A percentile compares a stretch with the other conserved stretches of the same genome.
Evolutionary conservation across 2,113 vertebrate genomes (phyloP).

Genomic region (Cebus imitator): DNA sequence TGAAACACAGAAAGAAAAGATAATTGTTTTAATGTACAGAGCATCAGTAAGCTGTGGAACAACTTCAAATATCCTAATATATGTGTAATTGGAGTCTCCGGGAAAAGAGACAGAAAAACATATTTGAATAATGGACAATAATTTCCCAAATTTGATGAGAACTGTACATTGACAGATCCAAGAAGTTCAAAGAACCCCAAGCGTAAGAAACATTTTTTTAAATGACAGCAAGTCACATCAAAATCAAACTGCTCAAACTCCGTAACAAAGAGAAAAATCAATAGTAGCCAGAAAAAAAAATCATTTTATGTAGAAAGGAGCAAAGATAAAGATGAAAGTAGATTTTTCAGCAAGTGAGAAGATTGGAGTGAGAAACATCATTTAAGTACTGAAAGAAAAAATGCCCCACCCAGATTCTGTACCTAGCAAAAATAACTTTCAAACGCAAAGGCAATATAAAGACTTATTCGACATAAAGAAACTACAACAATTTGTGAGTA

Average conservation of each 20-base stretch:
- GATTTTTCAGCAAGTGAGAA: neutral
- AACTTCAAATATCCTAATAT: neutral
- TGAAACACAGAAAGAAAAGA: neutral
- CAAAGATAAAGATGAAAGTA: neutral
- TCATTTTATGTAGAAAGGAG: neutral
- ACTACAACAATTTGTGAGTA: neutral
- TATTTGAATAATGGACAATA: neutral
- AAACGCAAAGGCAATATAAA: neutral
- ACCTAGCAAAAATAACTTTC: constrained; percentile 6
- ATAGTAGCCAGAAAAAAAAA: neutral
- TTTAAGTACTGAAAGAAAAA: neutral
- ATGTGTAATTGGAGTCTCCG: neutral
- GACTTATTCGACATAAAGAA: neutral
- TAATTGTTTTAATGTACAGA: neutral
- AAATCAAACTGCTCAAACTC: neutral
- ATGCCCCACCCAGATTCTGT: neutral
- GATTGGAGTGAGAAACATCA: neutral
- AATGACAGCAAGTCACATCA: neutral
- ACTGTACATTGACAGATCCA: neutral
- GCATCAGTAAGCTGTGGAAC: neutral
- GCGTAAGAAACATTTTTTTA: neutral
- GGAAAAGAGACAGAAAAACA: neutral
- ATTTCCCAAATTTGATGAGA: constrained; percentile 3
- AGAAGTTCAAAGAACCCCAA: neutral
- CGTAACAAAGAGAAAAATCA: neutral